A percentile compares a stretch with the other conserved stretches of the same genome.
Evolutionary conservation across 2,888 invertebrate genomes (phyloP).

Genomic region (Melieria picta): DNA sequence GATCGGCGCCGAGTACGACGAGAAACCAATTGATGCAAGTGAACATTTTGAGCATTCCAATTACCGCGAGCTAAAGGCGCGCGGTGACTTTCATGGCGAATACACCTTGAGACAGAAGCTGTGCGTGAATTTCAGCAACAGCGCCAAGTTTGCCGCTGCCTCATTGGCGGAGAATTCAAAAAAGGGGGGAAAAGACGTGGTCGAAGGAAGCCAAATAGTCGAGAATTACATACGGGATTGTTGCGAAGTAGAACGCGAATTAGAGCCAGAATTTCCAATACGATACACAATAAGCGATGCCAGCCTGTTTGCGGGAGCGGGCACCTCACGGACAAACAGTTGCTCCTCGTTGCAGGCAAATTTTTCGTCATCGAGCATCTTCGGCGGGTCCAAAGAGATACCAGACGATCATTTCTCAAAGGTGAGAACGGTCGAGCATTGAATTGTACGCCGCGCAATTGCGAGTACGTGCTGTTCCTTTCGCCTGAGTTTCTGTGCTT

Average conservation of each 20-base stretch:
- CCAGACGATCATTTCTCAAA: constrained; percentile 16
- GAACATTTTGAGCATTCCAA: constrained; percentile 29
- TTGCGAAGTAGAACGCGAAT: constrained; percentile 20
- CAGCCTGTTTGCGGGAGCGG: constrained; percentile 34
- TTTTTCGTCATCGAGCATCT: constrained; percentile 45
- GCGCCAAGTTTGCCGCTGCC: constrained; percentile 17
- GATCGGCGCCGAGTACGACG: constrained; percentile 29
- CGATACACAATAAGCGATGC: constrained; percentile 44
- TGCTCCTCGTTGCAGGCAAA: constrained; percentile 43
- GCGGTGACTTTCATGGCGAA: constrained; percentile 42
- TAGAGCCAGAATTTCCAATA: constrained; percentile 42
- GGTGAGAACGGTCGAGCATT: not conserved
- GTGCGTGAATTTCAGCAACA: constrained; percentile 44
- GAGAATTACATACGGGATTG: constrained; percentile 28
- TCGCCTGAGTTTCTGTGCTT: not conserved
- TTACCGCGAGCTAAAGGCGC: constrained; percentile 36
- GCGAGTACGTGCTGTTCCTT: constrained; percentile 5
- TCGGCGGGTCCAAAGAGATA: constrained; percentile 32
- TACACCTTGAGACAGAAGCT: constrained; percentile 50
- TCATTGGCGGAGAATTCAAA: not conserved
- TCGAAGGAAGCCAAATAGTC: constrained; percentile 6
- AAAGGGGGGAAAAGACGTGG: constrained; percentile 5
- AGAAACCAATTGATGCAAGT: constrained; percentile 28
- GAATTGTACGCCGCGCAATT: constrained; percentile 6
- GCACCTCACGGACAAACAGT: constrained; percentile 39